phyloP scores from a whole-genome alignment of 2,797 vertebrate species.

The Anableps anableps region DNA sequence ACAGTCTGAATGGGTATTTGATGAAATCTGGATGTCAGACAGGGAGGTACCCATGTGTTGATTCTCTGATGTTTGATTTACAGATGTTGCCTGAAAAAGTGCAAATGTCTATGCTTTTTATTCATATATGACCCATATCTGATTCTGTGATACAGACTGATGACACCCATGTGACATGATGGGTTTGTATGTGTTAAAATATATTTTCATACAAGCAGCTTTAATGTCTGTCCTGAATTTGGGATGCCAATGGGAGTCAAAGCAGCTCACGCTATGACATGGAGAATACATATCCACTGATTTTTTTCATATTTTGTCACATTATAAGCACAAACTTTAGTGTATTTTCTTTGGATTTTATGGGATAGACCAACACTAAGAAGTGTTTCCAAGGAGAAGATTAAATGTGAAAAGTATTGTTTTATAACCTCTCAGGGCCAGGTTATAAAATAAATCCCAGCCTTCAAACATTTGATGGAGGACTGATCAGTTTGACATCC shows the following conservation, averaged over 20 bases:
- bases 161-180: background rate
- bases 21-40: conserved; percentile 43
- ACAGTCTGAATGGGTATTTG: conserved; percentile 48
- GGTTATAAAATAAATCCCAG: background rate
- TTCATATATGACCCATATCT: background rate
- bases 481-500: background rate
- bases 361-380: too few relatives aligned
- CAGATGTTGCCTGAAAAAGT: background rate
- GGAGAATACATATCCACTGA: background rate
- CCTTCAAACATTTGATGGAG: too few relatives aligned
- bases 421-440: too few relatives aligned
- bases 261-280: background rate
- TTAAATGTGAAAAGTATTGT: background rate
- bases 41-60: conserved; percentile 18
- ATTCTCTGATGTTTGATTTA: conserved; percentile 23
- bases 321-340: background rate
- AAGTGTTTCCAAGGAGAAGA: background rate
- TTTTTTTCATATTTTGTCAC: background rate
- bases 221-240: background rate
- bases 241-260: background rate
- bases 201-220: background rate
- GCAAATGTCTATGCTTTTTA: background rate
- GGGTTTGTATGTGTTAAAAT: background rate
- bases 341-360: background rate
- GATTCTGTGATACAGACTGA: background rate